Evolutionary conservation across 2,797 vertebrate species (phyloP), one percentile per base, ranked within the genome.

Genomic region (Hirundo rustica): DNA sequence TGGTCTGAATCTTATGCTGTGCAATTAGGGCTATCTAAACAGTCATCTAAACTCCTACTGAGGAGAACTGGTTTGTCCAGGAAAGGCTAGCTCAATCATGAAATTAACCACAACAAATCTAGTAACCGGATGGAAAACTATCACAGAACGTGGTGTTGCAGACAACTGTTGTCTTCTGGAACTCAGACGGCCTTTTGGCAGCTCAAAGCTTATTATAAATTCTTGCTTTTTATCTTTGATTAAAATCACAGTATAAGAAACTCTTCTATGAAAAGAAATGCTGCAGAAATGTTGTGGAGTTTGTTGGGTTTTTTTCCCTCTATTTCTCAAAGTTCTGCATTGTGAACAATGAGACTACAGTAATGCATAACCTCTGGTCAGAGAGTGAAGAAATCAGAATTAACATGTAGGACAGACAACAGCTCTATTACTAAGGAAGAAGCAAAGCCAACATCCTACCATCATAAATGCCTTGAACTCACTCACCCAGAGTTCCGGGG

Each of bases 31-130:
- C 19, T 96, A 96, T 96, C 95, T 95, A 71, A 96, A 90, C 48
- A 94, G 78, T 40, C 88, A 96, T 96, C 94, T 96, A 27, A 95
- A 92, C 67, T 96, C 70, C 71, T 79, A 17, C 88, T 71, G 60
- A 82, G 66, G 16, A 77, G 78, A 96, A 96, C 96, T 90, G 88
- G 96, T 96, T 96, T 87, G 85, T 90, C 88, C 88, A 93, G 95
- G 67, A 88, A 95, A 92, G 65, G 83, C 67, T 64, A 94, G 80
- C 32, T 70, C 45, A 79, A 55, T 90, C 64, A n/a, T 67, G 51
- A 95, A 78, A 64, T 92, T 66, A 94, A 82, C 42, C 62, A 95
- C 55, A 91, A 92, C 48, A 90, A 66, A 70, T 50, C 32, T 92
- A 95, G 55, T 88, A 86, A 76, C 40, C 0, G 0, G 66, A 82